Evolutionary conservation across 2,797 vertebrate species (phyloP).

Genomic region (Discoglossus pictus): DNA sequence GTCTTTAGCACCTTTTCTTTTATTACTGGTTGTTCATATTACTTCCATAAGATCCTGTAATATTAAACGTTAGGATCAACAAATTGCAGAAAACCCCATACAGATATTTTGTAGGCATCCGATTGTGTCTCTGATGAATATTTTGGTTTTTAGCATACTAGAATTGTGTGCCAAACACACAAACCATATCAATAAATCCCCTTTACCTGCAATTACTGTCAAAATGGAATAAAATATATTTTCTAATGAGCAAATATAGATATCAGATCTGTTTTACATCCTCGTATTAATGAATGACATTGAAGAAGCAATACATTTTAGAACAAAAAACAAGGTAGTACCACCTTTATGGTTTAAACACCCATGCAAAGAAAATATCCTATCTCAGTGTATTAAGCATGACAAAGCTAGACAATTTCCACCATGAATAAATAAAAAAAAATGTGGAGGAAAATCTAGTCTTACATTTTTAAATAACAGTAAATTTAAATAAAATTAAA

Average conservation of each 20-base stretch:
- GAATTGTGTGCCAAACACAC: too few relatives aligned
- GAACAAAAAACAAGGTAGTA: slow-evolving; percentile 69
- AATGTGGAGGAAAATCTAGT: slow-evolving; percentile 43
- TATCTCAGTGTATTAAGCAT: slow-evolving; percentile 10
- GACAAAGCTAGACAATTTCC: slow-evolving; percentile 14
- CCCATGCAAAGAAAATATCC: slow-evolving; percentile 67
- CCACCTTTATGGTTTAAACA: slow-evolving; percentile 76
- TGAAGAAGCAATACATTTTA: slow-evolving; percentile 58
- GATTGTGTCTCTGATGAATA: too few relatives aligned
- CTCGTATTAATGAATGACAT: not conserved
- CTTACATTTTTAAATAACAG: slow-evolving; percentile 59
- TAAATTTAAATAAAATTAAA: slow-evolving; percentile 61
- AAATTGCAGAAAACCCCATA: too few relatives aligned
- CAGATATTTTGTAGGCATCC: too few relatives aligned
- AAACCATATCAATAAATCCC: too few relatives aligned
- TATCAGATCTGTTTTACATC: slow-evolving; percentile 37
- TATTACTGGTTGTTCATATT: too few relatives aligned
- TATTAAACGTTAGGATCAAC: too few relatives aligned
- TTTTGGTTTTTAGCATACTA: too few relatives aligned
- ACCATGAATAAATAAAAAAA: slow-evolving; percentile 47
- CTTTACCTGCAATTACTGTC: too few relatives aligned
- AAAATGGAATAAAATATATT: not conserved
- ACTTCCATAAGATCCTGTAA: too few relatives aligned
- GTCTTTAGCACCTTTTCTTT: too few relatives aligned
- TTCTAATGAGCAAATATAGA: not conserved